Conservation (phyloP, 2,888 invertebrate species). For the Hypercompe scribonia region DNA sequence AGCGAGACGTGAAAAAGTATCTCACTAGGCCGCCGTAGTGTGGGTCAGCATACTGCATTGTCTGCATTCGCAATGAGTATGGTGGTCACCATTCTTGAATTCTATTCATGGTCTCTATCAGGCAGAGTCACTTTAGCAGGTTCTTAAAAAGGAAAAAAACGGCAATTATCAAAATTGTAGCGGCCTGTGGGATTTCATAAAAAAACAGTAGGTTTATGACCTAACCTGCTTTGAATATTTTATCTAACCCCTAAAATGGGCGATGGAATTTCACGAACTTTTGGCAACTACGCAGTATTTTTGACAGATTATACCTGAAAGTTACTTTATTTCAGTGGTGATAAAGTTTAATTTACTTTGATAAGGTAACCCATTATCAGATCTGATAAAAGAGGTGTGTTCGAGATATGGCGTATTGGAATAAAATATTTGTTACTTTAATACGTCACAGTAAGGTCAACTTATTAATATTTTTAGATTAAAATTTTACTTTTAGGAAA, state of each 20-base stretch:
- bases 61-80: no score
- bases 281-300: background rate
- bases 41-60: no score
- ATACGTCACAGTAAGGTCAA: conserved; percentile 2
- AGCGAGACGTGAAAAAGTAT: no score
- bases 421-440: background rate
- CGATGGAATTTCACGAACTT: conserved; percentile 1
- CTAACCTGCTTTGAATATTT: conserved; percentile 6
- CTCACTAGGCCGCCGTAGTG: no score
- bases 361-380: background rate
- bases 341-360: background rate
- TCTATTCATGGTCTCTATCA: no score
- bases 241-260: background rate
- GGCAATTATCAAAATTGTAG: no score
- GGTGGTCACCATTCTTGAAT: no score
- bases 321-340: rapidly evolving
- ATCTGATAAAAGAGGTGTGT: conserved; percentile 16
- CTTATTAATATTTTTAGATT: background rate
- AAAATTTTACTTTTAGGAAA: background rate
- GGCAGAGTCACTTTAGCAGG: no score
- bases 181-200: background rate
- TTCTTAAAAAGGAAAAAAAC: no score
- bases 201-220: background rate
- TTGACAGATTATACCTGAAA: background rate
- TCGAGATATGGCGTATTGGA: conserved; percentile 5